phyloP scores from a whole-genome alignment of 2,888 invertebrate species.

The Cephus nigrinus region DNA sequence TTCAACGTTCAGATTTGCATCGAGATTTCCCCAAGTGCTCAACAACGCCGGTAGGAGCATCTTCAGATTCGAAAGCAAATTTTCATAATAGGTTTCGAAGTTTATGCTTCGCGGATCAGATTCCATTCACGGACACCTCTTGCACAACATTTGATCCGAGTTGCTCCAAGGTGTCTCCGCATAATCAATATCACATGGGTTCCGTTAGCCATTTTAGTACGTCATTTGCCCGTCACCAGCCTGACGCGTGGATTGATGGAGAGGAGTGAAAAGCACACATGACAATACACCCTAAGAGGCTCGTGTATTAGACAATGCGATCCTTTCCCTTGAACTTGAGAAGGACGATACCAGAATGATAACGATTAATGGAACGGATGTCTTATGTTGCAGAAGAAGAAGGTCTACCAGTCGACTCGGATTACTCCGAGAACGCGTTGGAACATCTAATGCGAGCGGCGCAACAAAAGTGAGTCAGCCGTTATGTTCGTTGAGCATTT shows the following conservation, averaged over 20 bases:
- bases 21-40: background rate
- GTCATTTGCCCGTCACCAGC: background rate
- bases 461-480: slow-evolving; percentile 74
- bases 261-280: too few relatives aligned
- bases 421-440: slow-evolving; percentile 76
- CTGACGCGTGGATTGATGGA: too few relatives aligned
- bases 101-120: background rate
- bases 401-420: slow-evolving; percentile 54
- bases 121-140: background rate
- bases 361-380: background rate
- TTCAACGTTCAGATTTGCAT: background rate
- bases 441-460: slow-evolving; percentile 76
- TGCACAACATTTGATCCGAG: background rate
- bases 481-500: background rate
- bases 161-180: background rate
- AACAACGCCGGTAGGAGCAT: background rate
- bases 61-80: background rate
- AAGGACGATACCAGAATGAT: background rate
- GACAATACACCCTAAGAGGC: background rate
- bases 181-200: background rate
- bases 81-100: background rate
- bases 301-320: background rate
- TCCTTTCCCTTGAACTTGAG: background rate
- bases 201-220: background rate
- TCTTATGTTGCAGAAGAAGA: slow-evolving; percentile 48